Evolutionary conservation across 2,888 invertebrate species (phyloP), one percentile per base, ranked within the genome.

Genomic region (Spisula solida): DNA sequence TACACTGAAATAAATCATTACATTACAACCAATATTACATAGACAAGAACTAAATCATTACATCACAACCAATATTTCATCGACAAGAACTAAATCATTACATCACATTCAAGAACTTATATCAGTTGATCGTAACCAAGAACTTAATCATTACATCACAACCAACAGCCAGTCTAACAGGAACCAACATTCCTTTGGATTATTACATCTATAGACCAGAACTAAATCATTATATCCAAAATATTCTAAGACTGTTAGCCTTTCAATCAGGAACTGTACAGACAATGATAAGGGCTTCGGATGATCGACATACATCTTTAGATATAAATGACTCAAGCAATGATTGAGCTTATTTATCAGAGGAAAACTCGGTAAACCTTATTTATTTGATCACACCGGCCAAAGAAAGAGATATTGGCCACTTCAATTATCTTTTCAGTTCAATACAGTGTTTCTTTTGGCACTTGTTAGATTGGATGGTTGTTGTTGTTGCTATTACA

Each of bases 371-470:
- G 31, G 18, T 25, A 75, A 75, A 34, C 34, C 75, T 75, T 75
- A 75, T 75, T 75, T 75, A 75, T 75, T 75, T 31, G 75, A 75
- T 75, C 75, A 75, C 14, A 31, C 14, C 1, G 16, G 29, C 75
- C 75, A 14, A 31, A 34, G 75, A 1, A 10, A 14, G 75, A 34
- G 29, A 75, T 34, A 75, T 34, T 75, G 75, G 34, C 75, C 31
- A 75, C 75, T 75, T 75, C 20, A 75, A 34, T 75, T 20, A 75
- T 75, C 29, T 75, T 29, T 18, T 34, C 31, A 75, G 75, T 75
- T 75, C 75, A 75, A 75, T 75, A 75, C 41, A 41, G 5, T 75
- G 16, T 66, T 66, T 66, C 60, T 66, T 66, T 66, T 66, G 60
- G 60, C 60, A 66, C 60, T 25, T 66, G 60, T 66, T 25, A 25